A percentile compares a stretch with the other conserved stretches of the same genome.
Conservation (phyloP, 2,888 invertebrate species). For the Agapostemon virescens region DNA sequence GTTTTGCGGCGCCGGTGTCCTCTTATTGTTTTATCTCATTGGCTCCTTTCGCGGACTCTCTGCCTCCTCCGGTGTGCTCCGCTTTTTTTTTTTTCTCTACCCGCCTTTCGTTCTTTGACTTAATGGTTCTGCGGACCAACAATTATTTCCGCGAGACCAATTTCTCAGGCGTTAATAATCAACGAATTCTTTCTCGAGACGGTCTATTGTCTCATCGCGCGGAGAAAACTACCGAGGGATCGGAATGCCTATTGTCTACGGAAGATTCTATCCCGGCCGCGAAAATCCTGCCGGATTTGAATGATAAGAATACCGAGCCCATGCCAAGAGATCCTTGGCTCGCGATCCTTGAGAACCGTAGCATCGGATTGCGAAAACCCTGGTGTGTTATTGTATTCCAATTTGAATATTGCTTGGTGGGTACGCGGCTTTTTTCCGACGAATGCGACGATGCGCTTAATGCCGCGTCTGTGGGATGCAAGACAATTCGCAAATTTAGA, state of each 20-base stretch:
- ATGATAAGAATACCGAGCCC: conserved; percentile 1
- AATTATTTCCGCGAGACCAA: conserved; percentile 13
- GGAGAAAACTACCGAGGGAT: neutral
- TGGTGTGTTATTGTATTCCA: neutral
- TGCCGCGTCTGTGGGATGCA: neutral
- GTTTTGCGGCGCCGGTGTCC: conserved; percentile 27
- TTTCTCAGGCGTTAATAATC: neutral
- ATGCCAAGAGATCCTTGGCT: conserved; percentile 7
- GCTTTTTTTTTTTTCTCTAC: too few species aligned
- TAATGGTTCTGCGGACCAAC: conserved; percentile 10
- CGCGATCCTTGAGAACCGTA: neutral
- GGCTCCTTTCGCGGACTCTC: conserved; percentile 17
- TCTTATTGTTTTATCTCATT: conserved; percentile 44
- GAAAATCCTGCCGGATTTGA: conserved; percentile 9
- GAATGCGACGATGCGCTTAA: neutral
- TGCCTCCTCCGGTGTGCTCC: neutral
- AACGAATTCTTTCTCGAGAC: neutral
- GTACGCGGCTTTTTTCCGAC: neutral
- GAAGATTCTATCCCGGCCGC: neutral
- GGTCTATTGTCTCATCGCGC: neutral
- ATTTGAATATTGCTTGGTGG: conserved; percentile 8
- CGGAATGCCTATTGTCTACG: conserved; percentile 2
- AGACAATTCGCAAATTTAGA: neutral
- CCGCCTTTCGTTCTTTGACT: neutral
- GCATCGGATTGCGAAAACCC: neutral